Evolutionary conservation across 92 coral and sea anemone species (phyloP).

Genomic region (Chrysogorgia sp.): DNA sequence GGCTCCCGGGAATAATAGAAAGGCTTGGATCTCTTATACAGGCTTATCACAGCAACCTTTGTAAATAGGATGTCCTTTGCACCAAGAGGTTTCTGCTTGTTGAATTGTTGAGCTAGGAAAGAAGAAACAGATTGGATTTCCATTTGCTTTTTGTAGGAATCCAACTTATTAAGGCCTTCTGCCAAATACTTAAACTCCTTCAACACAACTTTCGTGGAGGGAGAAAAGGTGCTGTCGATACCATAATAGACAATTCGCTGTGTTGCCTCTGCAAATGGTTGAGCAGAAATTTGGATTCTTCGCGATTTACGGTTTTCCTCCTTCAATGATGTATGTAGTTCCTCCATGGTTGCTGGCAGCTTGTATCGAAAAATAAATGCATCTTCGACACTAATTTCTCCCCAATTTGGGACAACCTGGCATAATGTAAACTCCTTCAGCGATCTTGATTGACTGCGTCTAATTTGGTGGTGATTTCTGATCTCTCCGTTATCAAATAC

Average conservation of each 20-base stretch:
- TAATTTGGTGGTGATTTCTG: no score
- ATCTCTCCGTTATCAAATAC: background rate
- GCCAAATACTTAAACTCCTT: constrained; percentile 45
- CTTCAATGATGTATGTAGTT: background rate
- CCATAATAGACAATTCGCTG: constrained; percentile 29
- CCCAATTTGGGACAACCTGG: no score
- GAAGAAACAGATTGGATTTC: constrained; percentile 33
- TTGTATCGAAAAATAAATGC: no score
- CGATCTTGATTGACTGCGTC: no score
- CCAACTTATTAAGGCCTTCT: constrained; percentile 26
- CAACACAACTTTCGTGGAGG: constrained; percentile 39
- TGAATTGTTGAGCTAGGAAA: constrained; percentile 20
- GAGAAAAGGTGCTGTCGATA: constrained; percentile 21
- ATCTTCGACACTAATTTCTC: no score
- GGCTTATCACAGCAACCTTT: constrained; percentile 38
- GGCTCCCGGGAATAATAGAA: constrained; percentile 42
- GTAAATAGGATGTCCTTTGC: constrained; percentile 37
- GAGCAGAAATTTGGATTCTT: no score
- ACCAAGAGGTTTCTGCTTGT: constrained; percentile 30
- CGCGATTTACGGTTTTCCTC: constrained; percentile 15
- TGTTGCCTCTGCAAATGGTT: constrained; percentile 31
- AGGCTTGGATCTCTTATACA: constrained; percentile 26
- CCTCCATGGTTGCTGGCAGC: background rate
- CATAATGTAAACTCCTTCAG: no score
- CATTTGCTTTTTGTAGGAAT: constrained; percentile 39